Conservation (phyloP, 1,140 invertebrate genomes). For the Caenorhabditis brenneri region DNA sequence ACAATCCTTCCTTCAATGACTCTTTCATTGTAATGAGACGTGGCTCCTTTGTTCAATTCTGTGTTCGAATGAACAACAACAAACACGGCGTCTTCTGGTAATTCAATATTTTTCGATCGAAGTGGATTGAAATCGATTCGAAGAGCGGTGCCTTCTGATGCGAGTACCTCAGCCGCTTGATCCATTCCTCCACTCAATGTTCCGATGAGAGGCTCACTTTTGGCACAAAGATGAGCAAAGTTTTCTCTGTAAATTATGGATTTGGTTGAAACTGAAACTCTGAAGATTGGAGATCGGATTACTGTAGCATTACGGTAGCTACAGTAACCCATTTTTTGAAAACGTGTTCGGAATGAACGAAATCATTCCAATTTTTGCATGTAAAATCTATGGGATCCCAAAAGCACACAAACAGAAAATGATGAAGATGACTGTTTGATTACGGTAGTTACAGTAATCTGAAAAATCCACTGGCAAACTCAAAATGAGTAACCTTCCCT, state of each 20-base stretch:
- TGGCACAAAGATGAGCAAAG: constrained; percentile 85
- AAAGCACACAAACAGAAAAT: no score
- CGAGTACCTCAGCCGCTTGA: constrained; percentile 94
- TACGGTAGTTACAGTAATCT: no score
- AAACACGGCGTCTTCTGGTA: constrained; percentile 85
- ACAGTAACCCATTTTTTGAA: no score
- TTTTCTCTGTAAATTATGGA: constrained; percentile 74
- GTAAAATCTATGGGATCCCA: no score
- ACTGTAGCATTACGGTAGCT: no score
- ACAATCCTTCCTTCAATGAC: constrained; percentile 92
- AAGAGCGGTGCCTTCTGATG: constrained; percentile 78
- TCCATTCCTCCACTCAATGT: constrained; percentile 92
- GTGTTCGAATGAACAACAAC: constrained; percentile 90
- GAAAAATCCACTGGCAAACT: no score
- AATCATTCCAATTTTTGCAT: no score
- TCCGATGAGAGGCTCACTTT: constrained; percentile 88
- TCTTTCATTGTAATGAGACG: constrained; percentile 84
- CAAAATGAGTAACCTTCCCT: no score
- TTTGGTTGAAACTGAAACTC: background rate
- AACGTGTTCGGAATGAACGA: no score
- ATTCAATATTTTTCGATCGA: constrained; percentile 78
- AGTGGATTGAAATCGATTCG: constrained; percentile 93
- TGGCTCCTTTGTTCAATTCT: constrained; percentile 88
- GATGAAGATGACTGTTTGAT: no score
- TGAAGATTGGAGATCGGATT: no score